Evolutionary conservation across 2,888 invertebrate species (phyloP), one percentile per base, ranked within the genome.

Genomic region (Caenorhabditis macrosperma): DNA sequence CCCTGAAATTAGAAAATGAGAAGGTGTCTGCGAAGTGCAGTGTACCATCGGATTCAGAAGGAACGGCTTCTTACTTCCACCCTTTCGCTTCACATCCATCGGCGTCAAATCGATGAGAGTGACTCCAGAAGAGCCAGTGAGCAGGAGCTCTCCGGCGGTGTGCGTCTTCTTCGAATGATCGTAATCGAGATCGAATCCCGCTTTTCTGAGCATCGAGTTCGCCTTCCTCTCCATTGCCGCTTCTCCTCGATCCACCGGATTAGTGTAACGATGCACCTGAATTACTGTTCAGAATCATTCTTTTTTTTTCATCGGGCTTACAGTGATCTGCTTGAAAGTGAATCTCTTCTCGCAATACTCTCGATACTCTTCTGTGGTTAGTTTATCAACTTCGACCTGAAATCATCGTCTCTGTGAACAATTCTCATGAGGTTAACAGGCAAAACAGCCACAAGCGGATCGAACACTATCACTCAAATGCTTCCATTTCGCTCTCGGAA

Each of bases 311-410:
- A 22, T 38, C n/a, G n/a, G n/a, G 46, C 67, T 46, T 7, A 96
- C 94, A 87, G 95, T 94, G 66, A 97, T 94, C 6, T 94, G 94
- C 91, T 95, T 95, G 90, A 97, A 97, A 84, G 94, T 93, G 91
- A 98, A 98, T 7, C 96, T 91, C 33, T 93, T 93, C 90, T 94
- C 93, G 91, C 97, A 97, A 91, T 98, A 98, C 17, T 94, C 93
- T 76, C 94, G 93, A 1, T 97, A 91, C 88, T 82, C 68, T 20
- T 82, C 78, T 7, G 81, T 52, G 6, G 55, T 95, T 28, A 20
- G 57, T 4, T 30, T 30, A 12, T 61, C 38, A 28, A 10, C 2
- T 22, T 52, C 24, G 15, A 54, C 30, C 61, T 71, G 54, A 61
- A 71, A 30, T 3, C 26, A 2, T 5, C 0, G 20, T 22, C 5